A percentile compares a stretch with the other conserved stretches of the same genome.
These are phyloP conservation scores for Cyphomyrus plagiostoma DNA, from an alignment of 2,113 vertebrate species.

Conservation along the genomic window DNA sequence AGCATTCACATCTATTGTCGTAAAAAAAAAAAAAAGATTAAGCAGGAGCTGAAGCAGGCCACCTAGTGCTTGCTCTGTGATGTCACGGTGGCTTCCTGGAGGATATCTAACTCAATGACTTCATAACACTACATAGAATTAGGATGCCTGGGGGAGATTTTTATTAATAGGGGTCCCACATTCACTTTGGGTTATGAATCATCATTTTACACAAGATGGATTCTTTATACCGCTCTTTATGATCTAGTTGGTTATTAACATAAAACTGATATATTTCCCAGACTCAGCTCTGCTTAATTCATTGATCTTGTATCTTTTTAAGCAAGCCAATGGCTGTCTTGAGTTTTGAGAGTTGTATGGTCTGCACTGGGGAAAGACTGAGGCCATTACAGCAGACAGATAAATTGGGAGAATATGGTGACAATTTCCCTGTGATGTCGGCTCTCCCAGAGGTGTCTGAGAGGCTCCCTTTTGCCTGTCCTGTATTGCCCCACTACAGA, in stretches of 20 bases:
- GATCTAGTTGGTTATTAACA: not conserved
- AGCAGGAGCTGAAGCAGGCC: not conserved
- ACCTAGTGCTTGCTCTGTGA: not conserved
- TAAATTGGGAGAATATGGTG: not conserved
- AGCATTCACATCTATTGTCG: not conserved
- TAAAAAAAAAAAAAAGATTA: not conserved
- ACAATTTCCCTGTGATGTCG: not conserved
- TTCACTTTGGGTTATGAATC: not conserved
- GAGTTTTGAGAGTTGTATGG: not conserved
- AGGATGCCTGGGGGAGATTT: not conserved
- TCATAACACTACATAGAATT: not conserved
- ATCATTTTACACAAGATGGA: not conserved
- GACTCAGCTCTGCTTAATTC: not conserved
- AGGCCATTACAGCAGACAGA: not conserved
- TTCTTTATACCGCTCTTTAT: not conserved
- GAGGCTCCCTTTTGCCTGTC: not conserved
- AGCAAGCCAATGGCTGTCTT: not conserved
- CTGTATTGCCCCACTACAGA: not conserved
- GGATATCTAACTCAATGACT: not conserved
- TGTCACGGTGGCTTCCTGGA: not conserved
- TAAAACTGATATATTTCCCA: not conserved
- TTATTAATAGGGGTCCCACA: not conserved
- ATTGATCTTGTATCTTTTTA: not conserved
- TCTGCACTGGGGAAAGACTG: not conserved
- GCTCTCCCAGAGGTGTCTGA: not conserved